These are phyloP conservation scores for Adrianichthys oophorus DNA, from an alignment of 2,797 vertebrate species.

Conservation along the genomic window DNA sequence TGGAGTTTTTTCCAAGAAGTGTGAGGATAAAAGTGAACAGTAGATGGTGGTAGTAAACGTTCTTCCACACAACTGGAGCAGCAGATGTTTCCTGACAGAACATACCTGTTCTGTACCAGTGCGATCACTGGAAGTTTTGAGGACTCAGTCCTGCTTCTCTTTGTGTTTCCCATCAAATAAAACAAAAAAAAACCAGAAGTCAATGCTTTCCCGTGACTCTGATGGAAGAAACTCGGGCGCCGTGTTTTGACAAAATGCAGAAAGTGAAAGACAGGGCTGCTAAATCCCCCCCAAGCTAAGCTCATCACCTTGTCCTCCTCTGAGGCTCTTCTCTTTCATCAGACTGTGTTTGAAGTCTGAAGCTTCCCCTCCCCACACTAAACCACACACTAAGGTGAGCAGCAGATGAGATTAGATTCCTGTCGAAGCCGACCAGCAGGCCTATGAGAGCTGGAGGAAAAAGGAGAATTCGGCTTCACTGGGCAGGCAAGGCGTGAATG, in stretches of 20 bases:
- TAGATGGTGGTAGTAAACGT: conserved; percentile 83
- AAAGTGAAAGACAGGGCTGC: conserved; percentile 49
- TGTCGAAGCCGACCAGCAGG: conserved; percentile 26
- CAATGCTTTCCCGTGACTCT: conserved; percentile 36
- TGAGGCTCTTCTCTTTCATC: conserved; percentile 70
- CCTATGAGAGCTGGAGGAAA: neutral
- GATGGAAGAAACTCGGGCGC: conserved; percentile 39
- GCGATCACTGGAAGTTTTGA: neutral
- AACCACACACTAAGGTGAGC: conserved; percentile 61
- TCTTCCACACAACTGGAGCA: conserved; percentile 42
- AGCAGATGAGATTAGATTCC: conserved; percentile 37
- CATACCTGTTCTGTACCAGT: too few relatives aligned
- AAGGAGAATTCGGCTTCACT: conserved; percentile 14
- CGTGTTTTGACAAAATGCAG: conserved; percentile 53
- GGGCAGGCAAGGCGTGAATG: conserved; percentile 24
- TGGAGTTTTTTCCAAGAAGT: neutral
- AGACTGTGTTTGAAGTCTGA: conserved; percentile 67
- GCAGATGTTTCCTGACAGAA: conserved; percentile 1
- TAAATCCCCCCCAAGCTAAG: conserved; percentile 76
- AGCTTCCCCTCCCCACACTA: conserved; percentile 36
- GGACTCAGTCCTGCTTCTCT: neutral
- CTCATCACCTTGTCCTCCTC: conserved; percentile 57
- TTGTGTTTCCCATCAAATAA: conserved; percentile 31
- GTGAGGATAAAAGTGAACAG: conserved; percentile 67
- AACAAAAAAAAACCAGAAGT: conserved; percentile 22